Percentiles rank a stretch among this genome's conserved stretches.
Conservation (phyloP, 2,113 vertebrate genomes). For the Melanocharis versteri region DNA sequence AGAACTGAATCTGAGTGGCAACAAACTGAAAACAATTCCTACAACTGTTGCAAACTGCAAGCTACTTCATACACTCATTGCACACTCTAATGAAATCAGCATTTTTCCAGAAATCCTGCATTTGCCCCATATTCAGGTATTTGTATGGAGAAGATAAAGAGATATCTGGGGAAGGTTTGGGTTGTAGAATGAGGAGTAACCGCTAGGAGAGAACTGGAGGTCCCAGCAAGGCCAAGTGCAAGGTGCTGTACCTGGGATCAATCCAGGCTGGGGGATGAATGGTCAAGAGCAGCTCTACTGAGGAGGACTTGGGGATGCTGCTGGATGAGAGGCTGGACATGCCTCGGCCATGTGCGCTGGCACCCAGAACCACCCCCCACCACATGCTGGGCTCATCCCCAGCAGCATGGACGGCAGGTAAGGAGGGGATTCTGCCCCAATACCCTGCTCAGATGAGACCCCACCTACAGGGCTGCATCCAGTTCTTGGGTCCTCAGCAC, state of each 20-base stretch:
- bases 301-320: background rate
- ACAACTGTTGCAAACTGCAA: slow-evolving; percentile 94
- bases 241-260: background rate
- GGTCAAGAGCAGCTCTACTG: background rate
- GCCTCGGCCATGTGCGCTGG: fast-evolving
- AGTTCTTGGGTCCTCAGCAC: background rate
- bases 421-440: background rate
- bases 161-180: background rate
- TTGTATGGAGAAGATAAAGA: background rate
- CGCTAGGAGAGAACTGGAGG: background rate
- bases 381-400: background rate
- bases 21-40: slow-evolving; percentile 92
- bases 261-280: background rate
- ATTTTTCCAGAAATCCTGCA: slow-evolving; percentile 94
- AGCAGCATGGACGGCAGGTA: background rate
- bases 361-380: background rate
- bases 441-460: background rate
- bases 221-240: background rate
- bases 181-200: background rate
- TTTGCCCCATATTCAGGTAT: slow-evolving; percentile 93
- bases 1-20: slow-evolving; percentile 93
- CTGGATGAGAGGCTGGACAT: background rate
- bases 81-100: slow-evolving; percentile 91
- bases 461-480: background rate
- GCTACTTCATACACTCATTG: slow-evolving; percentile 88